Base-by-base conservation (phyloP, 2,888 invertebrate genomes). In the Blera fallax region DNA sequence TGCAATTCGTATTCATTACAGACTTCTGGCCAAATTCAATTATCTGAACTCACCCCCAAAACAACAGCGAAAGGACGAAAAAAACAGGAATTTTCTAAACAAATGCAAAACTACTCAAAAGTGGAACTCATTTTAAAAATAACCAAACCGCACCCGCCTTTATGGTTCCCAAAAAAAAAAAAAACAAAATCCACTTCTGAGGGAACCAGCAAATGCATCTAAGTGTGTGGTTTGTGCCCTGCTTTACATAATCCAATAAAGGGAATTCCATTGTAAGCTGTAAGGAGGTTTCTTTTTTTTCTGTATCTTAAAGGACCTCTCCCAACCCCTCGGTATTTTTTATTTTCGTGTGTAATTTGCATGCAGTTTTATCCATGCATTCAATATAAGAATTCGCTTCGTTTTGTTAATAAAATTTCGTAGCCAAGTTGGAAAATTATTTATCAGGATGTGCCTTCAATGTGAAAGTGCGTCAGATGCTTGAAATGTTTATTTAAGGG, bases 201-300 rank as follows among this genome's bases (percentile, higher is more conserved):
- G 24, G 4, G n/a, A 72, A 48, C 73, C 21, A 34, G 5, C 60
- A 52, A 69, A 67, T 81, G 80, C 80, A 81, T 67, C 62, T 58
- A 74, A 69, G 58, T 48, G 45, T 16, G 37, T 40, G 14, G 40
- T 21, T 16, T 62, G 58, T 58, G 67, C 27, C 74, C 67, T 69
- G 54, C 37, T 81, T 81, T 74, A 76, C 80, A 81, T 81, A 81
- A 81, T 74, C 67, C 43, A 81, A 81, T 81, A 81, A 74, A 60
- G 34, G 27, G 62, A 81, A 18, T 50, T 67, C 58, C 34, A 37
- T n/a, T 18, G 40, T 52, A 64, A 32, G 37, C 69, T 11, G 10
- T 34, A 11, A 65, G 56, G 43, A 43, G 56, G 14, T 40, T 18
- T 24, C 18, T 27, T 70, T 45, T 24, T 45, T 54, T 64, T 62